These are phyloP conservation scores for Xestobium rufovillosum DNA, from an alignment of 2,888 invertebrate genomes.

Conservation along the genomic window DNA sequence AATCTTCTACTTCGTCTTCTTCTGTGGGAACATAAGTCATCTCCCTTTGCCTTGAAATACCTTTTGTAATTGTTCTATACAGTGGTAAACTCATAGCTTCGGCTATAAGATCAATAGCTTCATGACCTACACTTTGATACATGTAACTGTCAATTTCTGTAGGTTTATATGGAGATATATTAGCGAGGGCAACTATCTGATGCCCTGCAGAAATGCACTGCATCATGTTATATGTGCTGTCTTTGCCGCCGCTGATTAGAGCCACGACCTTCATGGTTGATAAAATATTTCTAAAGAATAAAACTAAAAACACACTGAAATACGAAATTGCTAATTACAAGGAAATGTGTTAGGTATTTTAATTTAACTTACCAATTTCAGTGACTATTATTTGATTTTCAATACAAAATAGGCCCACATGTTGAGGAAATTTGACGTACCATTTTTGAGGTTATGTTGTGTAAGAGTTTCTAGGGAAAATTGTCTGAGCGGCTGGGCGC, in stretches of 20 bases:
- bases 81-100: constrained; percentile 91
- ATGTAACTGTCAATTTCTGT: constrained; percentile 70
- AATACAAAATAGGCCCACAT: no score
- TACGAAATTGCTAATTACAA: no score
- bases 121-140: constrained; percentile 99
- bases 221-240: constrained; percentile 99
- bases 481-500: no score
- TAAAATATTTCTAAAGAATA: constrained; percentile 13
- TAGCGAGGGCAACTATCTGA: constrained; percentile 90
- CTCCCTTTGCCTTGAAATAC: constrained; percentile 72
- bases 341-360: no score
- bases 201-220: constrained; percentile 95
- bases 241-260: constrained; percentile 96
- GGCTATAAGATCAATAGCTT: constrained; percentile 85
- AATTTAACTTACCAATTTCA: no score
- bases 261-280: constrained; percentile 77
- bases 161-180: constrained; percentile 80
- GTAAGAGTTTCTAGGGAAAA: no score
- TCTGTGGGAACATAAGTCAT: constrained; percentile 73
- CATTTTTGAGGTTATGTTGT: no score
- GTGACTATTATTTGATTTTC: no score
- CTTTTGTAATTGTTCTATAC: constrained; percentile 76
- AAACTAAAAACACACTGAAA: no score
- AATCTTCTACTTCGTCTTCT: constrained; percentile 94
- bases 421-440: no score